Evolutionary conservation across 2,888 invertebrate species (phyloP), one percentile per base, ranked within the genome.

Genomic region (Melitaea athalia): DNA sequence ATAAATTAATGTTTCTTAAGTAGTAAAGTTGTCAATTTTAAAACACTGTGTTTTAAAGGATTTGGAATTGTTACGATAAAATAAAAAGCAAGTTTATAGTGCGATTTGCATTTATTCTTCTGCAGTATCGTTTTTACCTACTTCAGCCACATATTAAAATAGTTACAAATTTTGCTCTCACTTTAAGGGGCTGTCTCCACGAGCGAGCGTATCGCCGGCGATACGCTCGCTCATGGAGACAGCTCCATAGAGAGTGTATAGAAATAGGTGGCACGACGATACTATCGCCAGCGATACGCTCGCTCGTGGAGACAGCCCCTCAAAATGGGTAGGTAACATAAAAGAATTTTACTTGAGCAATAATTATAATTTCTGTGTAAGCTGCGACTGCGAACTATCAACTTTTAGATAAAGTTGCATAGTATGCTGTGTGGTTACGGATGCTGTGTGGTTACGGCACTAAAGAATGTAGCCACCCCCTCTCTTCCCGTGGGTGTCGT

Each of bases 71-170:
- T 4, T 55, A 15, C 1, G n/a, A 42, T 42, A n/a, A 42, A 83
- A 83, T 81, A 74, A 85, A 84, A 84, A 78, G 70, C 72, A 73
- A 75, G 42, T 11, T 49, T 53, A 47, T 42, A 67, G 86, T 88
- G 88, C 81, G 84, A 87, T 81, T 83, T 86, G 81, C 72, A 84
- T 90, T 90, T 86, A 87, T 82, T 87, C 85, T 77, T 85, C 82
- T 84, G 85, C 80, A 84, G 81, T 83, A 81, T 82, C 68, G 49
- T 67, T 69, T 55, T 85, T 87, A 85, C 73, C 75, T 78, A 77
- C 85, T 82, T 81, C 80, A 72, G 85, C 84, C 83, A 84, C 83
- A 86, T 78, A 65, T 50, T 71, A 75, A 74, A 72, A 70, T 70
- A 69, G 65, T 72, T 42, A 68, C 64, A 71, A 66, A 63, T 77